phyloP scores from a whole-genome alignment of 2,113 vertebrate genomes.

The Neoarius graeffei region DNA sequence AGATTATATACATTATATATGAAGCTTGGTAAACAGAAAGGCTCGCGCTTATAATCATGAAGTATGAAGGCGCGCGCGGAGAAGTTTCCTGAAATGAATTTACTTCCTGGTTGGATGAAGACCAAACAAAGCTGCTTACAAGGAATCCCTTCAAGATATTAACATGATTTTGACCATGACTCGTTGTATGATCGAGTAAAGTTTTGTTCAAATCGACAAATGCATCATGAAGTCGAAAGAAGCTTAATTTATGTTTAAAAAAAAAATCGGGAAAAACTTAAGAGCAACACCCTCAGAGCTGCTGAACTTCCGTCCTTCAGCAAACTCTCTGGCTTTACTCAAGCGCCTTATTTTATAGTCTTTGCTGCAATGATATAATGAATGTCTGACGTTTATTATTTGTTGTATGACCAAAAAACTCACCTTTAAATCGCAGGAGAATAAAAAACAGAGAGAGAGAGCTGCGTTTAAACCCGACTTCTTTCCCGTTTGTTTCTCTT shows the following conservation, averaged over 20 bases:
- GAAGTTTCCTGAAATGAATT: not conserved
- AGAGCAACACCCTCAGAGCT: conserved; percentile 15
- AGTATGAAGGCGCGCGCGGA: not conserved
- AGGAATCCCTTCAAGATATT: no score
- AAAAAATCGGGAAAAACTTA: conserved; percentile 10
- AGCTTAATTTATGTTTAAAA: not conserved
- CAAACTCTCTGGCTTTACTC: not conserved
- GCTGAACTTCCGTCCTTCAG: not conserved
- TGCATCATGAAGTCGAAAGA: not conserved
- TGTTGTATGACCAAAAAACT: conserved; percentile 31
- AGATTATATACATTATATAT: not conserved
- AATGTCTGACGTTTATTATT: not conserved
- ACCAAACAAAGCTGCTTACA: not conserved
- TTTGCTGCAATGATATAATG: not conserved
- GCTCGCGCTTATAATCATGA: not conserved
- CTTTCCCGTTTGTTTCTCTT: conserved; percentile 1
- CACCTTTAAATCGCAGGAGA: conserved; percentile 39
- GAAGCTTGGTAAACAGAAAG: not conserved
- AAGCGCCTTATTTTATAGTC: not conserved
- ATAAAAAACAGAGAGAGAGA: conserved; percentile 1
- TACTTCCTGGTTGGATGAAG: conserved; percentile 27
- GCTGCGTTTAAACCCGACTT: conserved; percentile 16
- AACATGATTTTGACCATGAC: not conserved
- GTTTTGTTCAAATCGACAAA: not conserved
- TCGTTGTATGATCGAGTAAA: not conserved